Percentiles rank a stretch among this genome's conserved stretches.
Conservation (phyloP, 2,113 vertebrate genomes). For the Brienomyrus brachyistius region DNA sequence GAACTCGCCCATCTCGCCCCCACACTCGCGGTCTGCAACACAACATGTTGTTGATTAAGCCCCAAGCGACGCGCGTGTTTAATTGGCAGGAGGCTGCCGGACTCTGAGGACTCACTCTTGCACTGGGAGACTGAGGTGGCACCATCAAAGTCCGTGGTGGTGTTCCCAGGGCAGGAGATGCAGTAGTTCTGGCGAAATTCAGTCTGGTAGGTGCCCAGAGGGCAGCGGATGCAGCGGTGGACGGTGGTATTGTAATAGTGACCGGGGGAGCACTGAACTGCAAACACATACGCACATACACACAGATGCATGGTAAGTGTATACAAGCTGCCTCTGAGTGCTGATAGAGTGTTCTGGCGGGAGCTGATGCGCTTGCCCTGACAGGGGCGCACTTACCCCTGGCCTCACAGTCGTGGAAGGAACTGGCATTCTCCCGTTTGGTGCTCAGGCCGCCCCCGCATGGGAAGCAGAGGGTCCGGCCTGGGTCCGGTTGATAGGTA, state of each 20-base stretch:
- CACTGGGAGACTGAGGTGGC: conserved; percentile 91
- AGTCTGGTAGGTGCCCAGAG: conserved; percentile 85
- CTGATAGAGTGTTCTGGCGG: no score
- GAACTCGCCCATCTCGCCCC: conserved; percentile 91
- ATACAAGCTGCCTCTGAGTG: not conserved
- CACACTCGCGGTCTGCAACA: conserved; percentile 81
- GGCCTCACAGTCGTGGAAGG: conserved; percentile 94
- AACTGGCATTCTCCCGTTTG: conserved; percentile 81
- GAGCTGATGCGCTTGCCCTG: not conserved
- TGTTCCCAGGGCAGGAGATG: conserved; percentile 89
- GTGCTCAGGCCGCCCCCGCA: conserved; percentile 88
- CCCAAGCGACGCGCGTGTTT: not conserved
- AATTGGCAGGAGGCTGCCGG: not conserved
- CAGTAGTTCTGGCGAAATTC: conserved; percentile 97
- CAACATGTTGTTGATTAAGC: not conserved
- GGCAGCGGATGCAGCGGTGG: conserved; percentile 91
- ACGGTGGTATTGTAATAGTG: conserved; percentile 95
- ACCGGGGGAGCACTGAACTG: conserved; percentile 91
- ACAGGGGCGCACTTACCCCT: conserved; percentile 64
- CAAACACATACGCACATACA: not conserved
- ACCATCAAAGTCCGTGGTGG: conserved; percentile 92
- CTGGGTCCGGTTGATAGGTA: conserved; percentile 83
- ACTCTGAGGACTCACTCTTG: conserved; percentile 74
- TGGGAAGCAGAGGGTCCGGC: conserved; percentile 82
- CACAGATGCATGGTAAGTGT: not conserved